A percentile compares a stretch with the other conserved stretches of the same genome.
Conservation (phyloP, 2,797 vertebrate species). For the Sternarchorhynchus goeldii region DNA sequence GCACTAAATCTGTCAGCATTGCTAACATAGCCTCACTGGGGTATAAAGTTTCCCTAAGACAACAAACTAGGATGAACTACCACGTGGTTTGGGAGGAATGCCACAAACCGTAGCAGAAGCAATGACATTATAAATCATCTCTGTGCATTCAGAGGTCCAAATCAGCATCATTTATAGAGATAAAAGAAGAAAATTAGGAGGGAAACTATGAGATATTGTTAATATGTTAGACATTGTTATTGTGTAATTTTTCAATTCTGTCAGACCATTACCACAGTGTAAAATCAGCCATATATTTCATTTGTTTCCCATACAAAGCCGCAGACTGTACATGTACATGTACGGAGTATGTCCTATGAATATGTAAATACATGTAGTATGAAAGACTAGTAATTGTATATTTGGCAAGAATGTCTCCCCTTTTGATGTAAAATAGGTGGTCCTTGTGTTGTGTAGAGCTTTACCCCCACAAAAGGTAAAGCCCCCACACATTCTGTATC, state of each 20-base stretch:
- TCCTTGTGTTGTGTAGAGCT: too few species aligned
- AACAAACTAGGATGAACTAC: neutral
- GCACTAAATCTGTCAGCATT: conserved; percentile 30
- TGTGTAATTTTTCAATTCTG: conserved; percentile 11
- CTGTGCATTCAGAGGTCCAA: neutral
- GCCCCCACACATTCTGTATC: too few species aligned
- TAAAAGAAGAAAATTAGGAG: neutral
- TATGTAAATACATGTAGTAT: too few species aligned
- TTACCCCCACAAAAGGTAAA: too few species aligned
- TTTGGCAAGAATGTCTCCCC: too few species aligned
- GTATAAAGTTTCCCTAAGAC: neutral
- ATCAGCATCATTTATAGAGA: neutral
- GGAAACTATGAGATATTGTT: too few species aligned
- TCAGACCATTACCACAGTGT: conserved; percentile 3
- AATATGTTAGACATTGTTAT: neutral
- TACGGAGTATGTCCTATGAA: neutral
- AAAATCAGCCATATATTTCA: neutral
- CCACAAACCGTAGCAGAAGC: neutral
- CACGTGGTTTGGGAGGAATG: neutral
- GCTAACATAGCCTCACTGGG: neutral
- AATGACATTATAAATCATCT: neutral
- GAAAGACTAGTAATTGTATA: too few species aligned
- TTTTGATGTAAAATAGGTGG: too few species aligned
- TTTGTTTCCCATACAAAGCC: neutral
- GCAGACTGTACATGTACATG: neutral